Evolutionary conservation across 1,140 invertebrate genomes (phyloP).

Genomic region (Pomacea maculata): DNA sequence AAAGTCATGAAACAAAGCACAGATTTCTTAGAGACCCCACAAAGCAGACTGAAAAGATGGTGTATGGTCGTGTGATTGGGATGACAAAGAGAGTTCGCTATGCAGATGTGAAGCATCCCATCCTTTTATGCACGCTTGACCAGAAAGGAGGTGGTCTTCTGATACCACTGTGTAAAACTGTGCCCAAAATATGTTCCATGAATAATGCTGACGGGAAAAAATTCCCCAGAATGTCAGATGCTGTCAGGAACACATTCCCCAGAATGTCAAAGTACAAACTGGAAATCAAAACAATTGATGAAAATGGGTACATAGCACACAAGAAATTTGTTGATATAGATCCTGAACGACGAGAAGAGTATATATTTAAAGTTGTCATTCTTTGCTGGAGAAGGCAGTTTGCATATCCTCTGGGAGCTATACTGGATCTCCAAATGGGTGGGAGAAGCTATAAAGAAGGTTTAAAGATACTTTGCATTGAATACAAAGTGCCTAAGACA

Average conservation of each 20-base stretch:
- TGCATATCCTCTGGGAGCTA: slow-evolving; percentile 40
- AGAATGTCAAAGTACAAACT: slow-evolving; percentile 14
- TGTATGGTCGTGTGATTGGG: slow-evolving; percentile 47
- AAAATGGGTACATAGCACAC: slow-evolving; percentile 21
- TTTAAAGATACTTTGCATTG: slow-evolving; percentile 32
- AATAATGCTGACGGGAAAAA: slow-evolving; percentile 23
- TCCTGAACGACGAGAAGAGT: slow-evolving; percentile 15
- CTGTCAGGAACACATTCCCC: slow-evolving; percentile 18
- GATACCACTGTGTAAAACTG: slow-evolving; percentile 51
- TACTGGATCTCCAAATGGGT: slow-evolving; percentile 25
- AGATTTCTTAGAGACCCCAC: not conserved
- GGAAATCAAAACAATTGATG: slow-evolving; percentile 27
- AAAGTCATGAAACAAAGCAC: not conserved
- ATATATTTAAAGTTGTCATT: slow-evolving; percentile 45
- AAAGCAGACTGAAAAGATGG: not conserved
- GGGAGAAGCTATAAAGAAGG: slow-evolving; percentile 25
- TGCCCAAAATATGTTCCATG: slow-evolving; percentile 53
- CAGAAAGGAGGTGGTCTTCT: slow-evolving; percentile 40
- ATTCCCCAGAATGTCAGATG: slow-evolving; percentile 3
- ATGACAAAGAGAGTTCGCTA: slow-evolving; percentile 37
- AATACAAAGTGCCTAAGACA: slow-evolving; percentile 31
- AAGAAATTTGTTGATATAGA: slow-evolving; percentile 28
- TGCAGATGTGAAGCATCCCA: slow-evolving; percentile 35
- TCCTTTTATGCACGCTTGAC: slow-evolving; percentile 51
- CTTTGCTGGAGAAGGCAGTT: slow-evolving; percentile 32